A percentile compares a stretch with the other conserved stretches of the same genome.
Evolutionary conservation across 2,888 invertebrate genomes (phyloP).

Genomic region (Alsophila aescularia): DNA sequence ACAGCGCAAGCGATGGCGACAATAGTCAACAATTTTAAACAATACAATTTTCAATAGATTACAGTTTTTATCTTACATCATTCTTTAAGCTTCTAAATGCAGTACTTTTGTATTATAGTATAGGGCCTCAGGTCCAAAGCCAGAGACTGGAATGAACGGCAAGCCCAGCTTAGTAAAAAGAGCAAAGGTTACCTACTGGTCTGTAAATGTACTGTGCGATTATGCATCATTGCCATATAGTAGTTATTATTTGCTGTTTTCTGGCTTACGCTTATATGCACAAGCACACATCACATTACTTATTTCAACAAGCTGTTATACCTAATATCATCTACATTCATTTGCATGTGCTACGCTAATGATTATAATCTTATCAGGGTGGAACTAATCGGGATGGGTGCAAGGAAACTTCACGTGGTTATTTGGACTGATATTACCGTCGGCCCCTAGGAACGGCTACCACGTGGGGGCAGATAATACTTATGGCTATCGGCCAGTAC

Average conservation of each 20-base stretch:
- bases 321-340: constrained; percentile 9
- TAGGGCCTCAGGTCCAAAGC: not conserved
- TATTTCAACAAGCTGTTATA: constrained; percentile 21
- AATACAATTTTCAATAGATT: no score
- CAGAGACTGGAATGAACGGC: not conserved
- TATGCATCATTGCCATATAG: constrained; percentile 23
- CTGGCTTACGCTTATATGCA: constrained; percentile 32
- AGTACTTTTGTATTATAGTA: no score
- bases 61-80: no score
- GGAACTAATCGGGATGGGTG: constrained; percentile 22
- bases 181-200: constrained; percentile 4
- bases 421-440: not conserved
- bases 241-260: no score
- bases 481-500: no score
- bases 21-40: no score
- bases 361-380: constrained; percentile 21
- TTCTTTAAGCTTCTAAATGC: no score
- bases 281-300: constrained; percentile 20
- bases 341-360: constrained; percentile 26
- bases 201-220: constrained; percentile 13
- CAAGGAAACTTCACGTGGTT: not conserved
- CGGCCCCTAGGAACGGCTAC: no score
- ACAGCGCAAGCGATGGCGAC: no score
- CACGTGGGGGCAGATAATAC: no score
- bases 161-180: not conserved